Conservation (phyloP, 2,888 invertebrate species). For the Netelia inedita region DNA sequence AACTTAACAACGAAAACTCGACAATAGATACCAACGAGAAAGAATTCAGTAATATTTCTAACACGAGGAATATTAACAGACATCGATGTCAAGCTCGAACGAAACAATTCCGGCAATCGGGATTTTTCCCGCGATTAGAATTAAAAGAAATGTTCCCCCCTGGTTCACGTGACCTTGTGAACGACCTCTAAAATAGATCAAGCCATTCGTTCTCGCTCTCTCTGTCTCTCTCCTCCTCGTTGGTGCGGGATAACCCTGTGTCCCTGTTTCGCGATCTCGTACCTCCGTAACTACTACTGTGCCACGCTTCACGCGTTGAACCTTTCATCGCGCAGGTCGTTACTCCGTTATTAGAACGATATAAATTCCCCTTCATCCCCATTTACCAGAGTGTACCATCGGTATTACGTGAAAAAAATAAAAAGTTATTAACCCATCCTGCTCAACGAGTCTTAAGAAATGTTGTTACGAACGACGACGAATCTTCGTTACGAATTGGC, state of each 20-base stretch:
- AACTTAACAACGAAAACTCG: too few relatives aligned
- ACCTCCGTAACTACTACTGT: constrained; percentile 14
- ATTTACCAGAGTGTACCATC: constrained; percentile 12
- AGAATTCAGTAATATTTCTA: too few relatives aligned
- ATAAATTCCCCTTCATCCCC: constrained; percentile 8
- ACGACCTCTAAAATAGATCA: constrained; percentile 81
- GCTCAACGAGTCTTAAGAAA: constrained; percentile 53
- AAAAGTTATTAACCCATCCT: constrained; percentile 4
- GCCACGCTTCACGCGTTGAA: constrained; percentile 20
- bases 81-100: neutral
- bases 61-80: neutral
- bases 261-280: constrained; percentile 38
- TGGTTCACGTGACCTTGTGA: constrained; percentile 82
- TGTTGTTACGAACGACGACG: constrained; percentile 90
- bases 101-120: constrained; percentile 5
- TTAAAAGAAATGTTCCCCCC: constrained; percentile 12
- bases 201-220: constrained; percentile 51
- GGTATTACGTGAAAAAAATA: neutral
- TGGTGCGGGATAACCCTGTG: constrained; percentile 52
- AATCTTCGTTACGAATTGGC: constrained; percentile 89
- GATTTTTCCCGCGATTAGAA: constrained; percentile 9
- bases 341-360: constrained; percentile 19
- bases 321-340: constrained; percentile 60
- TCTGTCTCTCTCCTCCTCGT: constrained; percentile 33
- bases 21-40: too few relatives aligned